Percentiles rank a stretch among this genome's conserved stretches.
These are phyloP conservation scores for Athalia circularis DNA, from an alignment of 2,888 invertebrate species.

Conservation along the genomic window DNA sequence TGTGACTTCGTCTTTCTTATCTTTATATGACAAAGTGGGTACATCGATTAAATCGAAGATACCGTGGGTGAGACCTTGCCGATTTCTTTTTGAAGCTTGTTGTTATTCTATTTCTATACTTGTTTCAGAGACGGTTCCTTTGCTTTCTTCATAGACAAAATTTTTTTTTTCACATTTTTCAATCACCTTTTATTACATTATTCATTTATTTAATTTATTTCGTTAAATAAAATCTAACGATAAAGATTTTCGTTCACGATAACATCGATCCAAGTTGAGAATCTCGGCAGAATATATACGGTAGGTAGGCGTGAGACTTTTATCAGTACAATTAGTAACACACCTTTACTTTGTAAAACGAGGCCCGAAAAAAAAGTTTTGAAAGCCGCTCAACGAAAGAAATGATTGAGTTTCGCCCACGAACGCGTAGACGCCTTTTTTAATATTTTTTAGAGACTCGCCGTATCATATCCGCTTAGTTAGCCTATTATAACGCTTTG, in stretches of 20 bases:
- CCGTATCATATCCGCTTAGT: too few species aligned
- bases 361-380: slow-evolving; percentile 38
- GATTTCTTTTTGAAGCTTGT: slow-evolving; percentile 11
- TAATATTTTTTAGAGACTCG: not conserved
- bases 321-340: slow-evolving; percentile 58
- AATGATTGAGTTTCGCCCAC: slow-evolving; percentile 56
- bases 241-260: too few species aligned
- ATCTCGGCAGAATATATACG: slow-evolving; percentile 24
- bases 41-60: slow-evolving; percentile 30
- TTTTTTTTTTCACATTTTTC: too few species aligned
- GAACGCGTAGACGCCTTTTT: slow-evolving; percentile 34
- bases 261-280: slow-evolving; percentile 5
- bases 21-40: slow-evolving; percentile 46
- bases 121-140: too few species aligned
- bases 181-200: too few species aligned
- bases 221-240: too few species aligned
- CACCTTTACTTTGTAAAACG: slow-evolving; percentile 52
- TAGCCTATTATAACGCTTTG: too few species aligned
- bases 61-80: slow-evolving; percentile 19
- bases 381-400: slow-evolving; percentile 38
- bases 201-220: too few species aligned
- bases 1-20: slow-evolving; percentile 30
- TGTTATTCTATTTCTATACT: not conserved
- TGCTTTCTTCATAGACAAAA: too few species aligned
- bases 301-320: slow-evolving; percentile 50